These are phyloP conservation scores for Limenitis camilla DNA, from an alignment of 2,888 invertebrate genomes.

Conservation along the genomic window DNA sequence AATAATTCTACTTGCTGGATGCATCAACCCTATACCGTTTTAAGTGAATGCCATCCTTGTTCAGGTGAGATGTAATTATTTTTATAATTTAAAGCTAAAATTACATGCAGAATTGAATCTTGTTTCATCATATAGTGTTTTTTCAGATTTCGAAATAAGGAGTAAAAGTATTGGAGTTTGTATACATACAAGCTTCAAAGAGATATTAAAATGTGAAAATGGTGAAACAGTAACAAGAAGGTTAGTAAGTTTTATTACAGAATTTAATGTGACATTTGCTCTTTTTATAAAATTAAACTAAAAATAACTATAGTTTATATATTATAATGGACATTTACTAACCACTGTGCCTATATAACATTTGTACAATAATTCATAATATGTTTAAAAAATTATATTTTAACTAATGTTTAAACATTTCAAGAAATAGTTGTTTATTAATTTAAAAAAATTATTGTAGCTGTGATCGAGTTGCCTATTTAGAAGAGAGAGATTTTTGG, in stretches of 20 bases:
- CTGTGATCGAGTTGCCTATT: constrained; percentile 88
- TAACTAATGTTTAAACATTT: too few species aligned
- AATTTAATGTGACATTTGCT: background rate
- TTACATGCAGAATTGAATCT: too few species aligned
- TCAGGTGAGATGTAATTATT: constrained; percentile 67
- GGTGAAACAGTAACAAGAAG: constrained; percentile 87
- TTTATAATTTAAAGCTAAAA: background rate
- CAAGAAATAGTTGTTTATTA: background rate
- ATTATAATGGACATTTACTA: too few species aligned
- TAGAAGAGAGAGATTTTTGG: constrained; percentile 90
- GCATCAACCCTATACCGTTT: constrained; percentile 80
- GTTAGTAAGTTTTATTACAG: constrained; percentile 43
- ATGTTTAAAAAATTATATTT: too few species aligned
- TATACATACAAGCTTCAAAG: constrained; percentile 87
- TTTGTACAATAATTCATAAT: too few species aligned
- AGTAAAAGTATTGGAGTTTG: constrained; percentile 89
- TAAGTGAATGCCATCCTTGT: constrained; percentile 89
- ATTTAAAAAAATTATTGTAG: constrained; percentile 64
- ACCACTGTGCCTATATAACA: too few species aligned
- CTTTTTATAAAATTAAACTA: background rate
- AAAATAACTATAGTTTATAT: too few species aligned
- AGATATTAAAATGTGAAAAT: constrained; percentile 85
- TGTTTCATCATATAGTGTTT: too few species aligned
- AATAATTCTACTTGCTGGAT: constrained; percentile 87
- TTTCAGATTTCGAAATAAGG: constrained; percentile 75